phyloP scores from a whole-genome alignment of 2,888 invertebrate species.

The Amphipyra tragopoginis region DNA sequence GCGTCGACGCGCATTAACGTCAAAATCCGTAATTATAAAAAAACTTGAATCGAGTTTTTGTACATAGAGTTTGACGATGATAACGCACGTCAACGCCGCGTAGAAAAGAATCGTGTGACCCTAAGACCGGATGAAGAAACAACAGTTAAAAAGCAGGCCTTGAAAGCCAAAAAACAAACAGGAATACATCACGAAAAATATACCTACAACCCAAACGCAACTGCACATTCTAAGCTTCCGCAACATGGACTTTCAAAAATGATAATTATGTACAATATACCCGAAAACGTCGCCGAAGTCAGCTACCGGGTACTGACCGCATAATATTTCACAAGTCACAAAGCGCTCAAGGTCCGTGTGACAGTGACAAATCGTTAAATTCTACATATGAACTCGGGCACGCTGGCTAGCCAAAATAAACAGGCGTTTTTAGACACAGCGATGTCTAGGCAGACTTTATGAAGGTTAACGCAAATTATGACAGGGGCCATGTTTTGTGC shows the following conservation, averaged over 20 bases:
- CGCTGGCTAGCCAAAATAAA: constrained; percentile 57
- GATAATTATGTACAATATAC: constrained; percentile 54
- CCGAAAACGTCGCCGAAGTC: constrained; percentile 44
- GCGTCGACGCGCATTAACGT: too few species aligned
- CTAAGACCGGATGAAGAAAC: neutral
- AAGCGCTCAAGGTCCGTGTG: constrained; percentile 60
- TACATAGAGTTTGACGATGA: too few species aligned
- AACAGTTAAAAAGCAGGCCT: neutral
- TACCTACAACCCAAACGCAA: neutral
- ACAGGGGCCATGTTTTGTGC: constrained; percentile 12
- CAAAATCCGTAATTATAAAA: too few species aligned
- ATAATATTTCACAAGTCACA: constrained; percentile 69
- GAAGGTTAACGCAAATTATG: constrained; percentile 26
- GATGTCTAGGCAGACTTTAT: constrained; percentile 31
- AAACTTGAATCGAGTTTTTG: too few species aligned
- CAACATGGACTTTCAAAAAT: constrained; percentile 39
- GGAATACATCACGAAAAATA: neutral
- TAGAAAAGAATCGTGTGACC: too few species aligned
- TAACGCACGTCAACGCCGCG: too few species aligned
- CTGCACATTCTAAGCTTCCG: neutral
- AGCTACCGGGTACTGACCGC: constrained; percentile 57
- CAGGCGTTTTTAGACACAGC: constrained; percentile 46
- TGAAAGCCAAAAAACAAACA: neutral
- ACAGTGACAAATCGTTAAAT: constrained; percentile 67
- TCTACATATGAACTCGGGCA: constrained; percentile 57